Percentiles rank a stretch among this genome's conserved stretches.
Evolutionary conservation across 2,888 invertebrate genomes (phyloP).

Genomic region (Dyspetes luteomarginatus): DNA sequence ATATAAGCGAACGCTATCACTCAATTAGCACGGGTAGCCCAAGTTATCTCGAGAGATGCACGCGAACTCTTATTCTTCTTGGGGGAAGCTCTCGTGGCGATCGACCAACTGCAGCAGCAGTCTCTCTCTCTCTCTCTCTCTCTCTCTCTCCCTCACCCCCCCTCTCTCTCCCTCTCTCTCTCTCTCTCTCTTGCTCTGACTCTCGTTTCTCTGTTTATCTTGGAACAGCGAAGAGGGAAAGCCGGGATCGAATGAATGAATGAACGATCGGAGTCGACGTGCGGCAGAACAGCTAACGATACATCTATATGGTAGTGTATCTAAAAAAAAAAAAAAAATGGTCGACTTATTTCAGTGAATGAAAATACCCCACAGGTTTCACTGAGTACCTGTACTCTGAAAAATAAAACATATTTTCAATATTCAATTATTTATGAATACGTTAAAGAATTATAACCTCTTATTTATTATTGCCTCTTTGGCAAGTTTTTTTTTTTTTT

Average conservation of each 20-base stretch:
- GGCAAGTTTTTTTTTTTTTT: too few relatives aligned
- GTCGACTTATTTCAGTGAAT: background rate
- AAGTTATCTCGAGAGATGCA: slow-evolving; percentile 75
- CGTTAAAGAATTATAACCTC: too few relatives aligned
- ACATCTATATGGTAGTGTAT: background rate
- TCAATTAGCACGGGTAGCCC: slow-evolving; percentile 77
- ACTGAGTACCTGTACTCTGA: too few relatives aligned
- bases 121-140: background rate
- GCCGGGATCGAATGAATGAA: slow-evolving; percentile 54
- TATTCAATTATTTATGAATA: too few relatives aligned
- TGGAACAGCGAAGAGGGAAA: slow-evolving; percentile 32
- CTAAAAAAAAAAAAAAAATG: background rate
- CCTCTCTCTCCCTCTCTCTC: slow-evolving; percentile 20
- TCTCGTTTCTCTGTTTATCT: slow-evolving; percentile 48
- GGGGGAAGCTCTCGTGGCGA: slow-evolving; percentile 49
- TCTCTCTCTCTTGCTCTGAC: background rate
- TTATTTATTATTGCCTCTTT: too few relatives aligned
- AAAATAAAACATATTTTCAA: too few relatives aligned
- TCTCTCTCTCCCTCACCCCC: slow-evolving; percentile 2
- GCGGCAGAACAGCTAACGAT: background rate
- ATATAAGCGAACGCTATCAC: slow-evolving; percentile 74
- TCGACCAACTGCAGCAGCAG: slow-evolving; percentile 37
- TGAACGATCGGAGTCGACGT: slow-evolving; percentile 54
- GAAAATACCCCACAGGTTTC: background rate
- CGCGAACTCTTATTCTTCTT: slow-evolving; percentile 64